Base-by-base conservation (phyloP, 1,140 invertebrate genomes). In the Drosophila trapezifrons region DNA sequence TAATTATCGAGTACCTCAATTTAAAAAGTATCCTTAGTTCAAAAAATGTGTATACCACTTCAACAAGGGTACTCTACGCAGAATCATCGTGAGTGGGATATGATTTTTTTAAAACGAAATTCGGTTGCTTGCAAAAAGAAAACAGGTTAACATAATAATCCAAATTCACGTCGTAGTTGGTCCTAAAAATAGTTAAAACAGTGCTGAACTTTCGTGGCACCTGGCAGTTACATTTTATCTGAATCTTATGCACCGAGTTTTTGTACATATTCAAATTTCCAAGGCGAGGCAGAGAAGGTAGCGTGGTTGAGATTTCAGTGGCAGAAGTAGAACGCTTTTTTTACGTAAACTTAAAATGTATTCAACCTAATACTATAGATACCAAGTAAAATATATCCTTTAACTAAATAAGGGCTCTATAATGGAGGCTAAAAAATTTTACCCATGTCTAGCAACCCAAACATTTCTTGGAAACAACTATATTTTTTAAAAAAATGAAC, bases 231-330 rank as follows among this genome's bases (percentile, higher is more conserved):
- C 57, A 54, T 54, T 76, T 73, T 84, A 84, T 84, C 76, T 85
- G 73, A 85, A 85, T 85, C 77, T 80, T 80, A 74, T 85, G 76
- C 73, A 63, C 63, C 63, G 56, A 58, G 51, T 22, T 54, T 81
- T 86, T 86, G 82, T 71, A 37, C 64, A 65, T 86, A 85, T 86
- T 85, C 81, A 85, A 85, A 85, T 85, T 86, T 78, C 51, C 60
- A 83, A 73, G 65, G 71, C 83, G 64, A 72, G 40, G 70, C 52
- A 60, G 62, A 66, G 47, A n/a, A 35, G n/a, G 47, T 8, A 10
- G 49, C 7, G 59, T 37, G 12, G 29, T 56, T 64, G 62, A 18
- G 55, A 65, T 70, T 77, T 55, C 51, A 74, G 58, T 62, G 59
- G 52, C 59, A 90, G 70, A 65, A 80, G 76, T 73, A 74, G 86